A percentile compares a stretch with the other conserved stretches of the same genome.
Evolutionary conservation across 2,888 invertebrate species (phyloP).

Genomic region (Drosophila mimica): DNA sequence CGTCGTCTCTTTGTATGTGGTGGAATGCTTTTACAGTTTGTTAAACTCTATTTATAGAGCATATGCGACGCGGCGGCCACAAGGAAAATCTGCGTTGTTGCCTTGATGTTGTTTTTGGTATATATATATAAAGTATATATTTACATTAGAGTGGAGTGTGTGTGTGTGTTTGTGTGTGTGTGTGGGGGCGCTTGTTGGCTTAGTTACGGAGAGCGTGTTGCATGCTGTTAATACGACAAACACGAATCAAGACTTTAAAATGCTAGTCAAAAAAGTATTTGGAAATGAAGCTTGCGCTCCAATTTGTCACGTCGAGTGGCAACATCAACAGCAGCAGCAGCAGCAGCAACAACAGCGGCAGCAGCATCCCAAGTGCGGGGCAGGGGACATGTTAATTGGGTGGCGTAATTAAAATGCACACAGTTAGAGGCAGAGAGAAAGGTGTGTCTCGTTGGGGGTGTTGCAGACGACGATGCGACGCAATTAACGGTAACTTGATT

Average conservation of each 20-base stretch:
- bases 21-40: slow-evolving; percentile 79
- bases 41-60: slow-evolving; percentile 80
- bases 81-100: slow-evolving; percentile 61
- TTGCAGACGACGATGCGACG: slow-evolving; percentile 34
- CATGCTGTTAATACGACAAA: slow-evolving; percentile 70
- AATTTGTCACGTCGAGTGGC: slow-evolving; percentile 57
- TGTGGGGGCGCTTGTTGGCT: slow-evolving; percentile 75
- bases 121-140: slow-evolving; percentile 23
- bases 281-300: slow-evolving; percentile 39
- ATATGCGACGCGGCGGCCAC: slow-evolving; percentile 65
- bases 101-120: slow-evolving; percentile 46
- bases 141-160: slow-evolving; percentile 8
- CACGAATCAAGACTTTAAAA: slow-evolving; percentile 61
- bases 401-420: slow-evolving; percentile 69
- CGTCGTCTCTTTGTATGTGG: slow-evolving; percentile 71
- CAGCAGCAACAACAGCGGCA: not conserved
- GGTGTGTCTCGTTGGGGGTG: slow-evolving; percentile 22
- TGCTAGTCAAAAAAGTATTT: slow-evolving; percentile 44
- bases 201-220: slow-evolving; percentile 52
- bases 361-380: not conserved
- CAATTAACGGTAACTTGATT: slow-evolving; percentile 73
- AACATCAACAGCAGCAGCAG: not conserved
- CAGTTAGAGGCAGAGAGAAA: slow-evolving; percentile 2
- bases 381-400: slow-evolving; percentile 61
- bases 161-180: slow-evolving; percentile 19